Conservation (phyloP, 2,113 vertebrate species). For the Rhinogobius similis region DNA sequence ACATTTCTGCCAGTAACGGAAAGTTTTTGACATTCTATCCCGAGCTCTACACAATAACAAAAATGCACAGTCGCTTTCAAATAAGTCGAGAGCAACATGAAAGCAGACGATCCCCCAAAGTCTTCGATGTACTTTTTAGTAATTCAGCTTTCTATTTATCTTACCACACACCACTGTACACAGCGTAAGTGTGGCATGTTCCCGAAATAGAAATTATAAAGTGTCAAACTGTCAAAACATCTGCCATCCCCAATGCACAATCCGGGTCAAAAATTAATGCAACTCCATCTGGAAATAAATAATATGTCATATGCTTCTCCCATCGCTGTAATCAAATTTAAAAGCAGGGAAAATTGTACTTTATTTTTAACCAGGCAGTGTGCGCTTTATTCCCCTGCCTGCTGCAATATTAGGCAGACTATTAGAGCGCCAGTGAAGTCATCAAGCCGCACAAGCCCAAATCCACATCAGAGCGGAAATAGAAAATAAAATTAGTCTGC, state of each 20-base stretch:
- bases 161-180: too few relatives aligned
- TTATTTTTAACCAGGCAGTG: background rate
- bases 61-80: too few relatives aligned
- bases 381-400: slow-evolving; percentile 26
- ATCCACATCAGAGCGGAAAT: slow-evolving; percentile 46
- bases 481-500: slow-evolving; percentile 56
- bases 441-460: slow-evolving; percentile 42
- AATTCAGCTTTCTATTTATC: too few relatives aligned
- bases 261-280: background rate
- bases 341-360: background rate
- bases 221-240: background rate
- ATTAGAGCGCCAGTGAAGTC: slow-evolving; percentile 45
- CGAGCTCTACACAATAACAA: too few relatives aligned
- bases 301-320: background rate
- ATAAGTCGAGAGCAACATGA: too few relatives aligned
- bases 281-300: background rate
- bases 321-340: slow-evolving; percentile 8
- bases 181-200: background rate
- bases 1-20: too few relatives aligned
- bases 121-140: too few relatives aligned
- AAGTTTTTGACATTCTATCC: too few relatives aligned
- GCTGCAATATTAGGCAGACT: slow-evolving; percentile 46
- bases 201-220: background rate
- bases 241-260: background rate
- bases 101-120: too few relatives aligned